Conservation (phyloP, 1,140 invertebrate genomes). For the Panagrolaimus sp. region DNA sequence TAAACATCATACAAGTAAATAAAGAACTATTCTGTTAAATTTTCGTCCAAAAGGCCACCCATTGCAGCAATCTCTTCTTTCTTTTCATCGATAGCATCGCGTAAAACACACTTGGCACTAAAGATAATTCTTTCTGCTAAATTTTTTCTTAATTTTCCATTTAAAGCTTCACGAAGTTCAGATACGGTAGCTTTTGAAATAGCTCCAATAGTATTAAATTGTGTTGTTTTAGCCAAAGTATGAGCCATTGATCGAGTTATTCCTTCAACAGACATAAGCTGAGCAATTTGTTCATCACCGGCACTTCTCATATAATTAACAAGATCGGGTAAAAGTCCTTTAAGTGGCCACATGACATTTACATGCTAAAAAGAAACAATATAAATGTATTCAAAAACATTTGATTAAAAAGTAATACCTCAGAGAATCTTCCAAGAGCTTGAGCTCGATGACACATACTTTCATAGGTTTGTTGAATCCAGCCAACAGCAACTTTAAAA, state of each 20-base stretch:
- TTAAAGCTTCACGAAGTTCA: constrained; percentile 2
- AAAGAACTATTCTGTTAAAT: too few species aligned
- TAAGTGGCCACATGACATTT: not conserved
- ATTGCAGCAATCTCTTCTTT: constrained; percentile 5
- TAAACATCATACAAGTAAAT: too few species aligned
- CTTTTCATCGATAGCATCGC: constrained; percentile 9
- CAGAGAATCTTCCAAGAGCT: not conserved
- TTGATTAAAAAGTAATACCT: not conserved
- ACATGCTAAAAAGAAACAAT: not conserved
- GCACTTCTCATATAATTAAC: constrained; percentile 4
- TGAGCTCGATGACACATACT: constrained; percentile 12
- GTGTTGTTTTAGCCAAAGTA: not conserved
- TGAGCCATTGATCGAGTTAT: not conserved
- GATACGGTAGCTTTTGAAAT: not conserved
- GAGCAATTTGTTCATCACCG: constrained; percentile 5
- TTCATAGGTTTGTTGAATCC: constrained; percentile 12
- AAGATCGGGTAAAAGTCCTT: not conserved
- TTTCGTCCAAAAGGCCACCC: not conserved
- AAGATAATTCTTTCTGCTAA: constrained; percentile 4
- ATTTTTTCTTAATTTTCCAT: not conserved
- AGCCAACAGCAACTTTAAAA: constrained; percentile 1
- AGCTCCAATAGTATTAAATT: not conserved
- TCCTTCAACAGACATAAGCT: constrained; percentile 10
- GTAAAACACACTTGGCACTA: not conserved
- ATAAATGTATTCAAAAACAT: not conserved